Conservation (phyloP, 2,888 invertebrate species). For the Chrysina gloriosa region DNA sequence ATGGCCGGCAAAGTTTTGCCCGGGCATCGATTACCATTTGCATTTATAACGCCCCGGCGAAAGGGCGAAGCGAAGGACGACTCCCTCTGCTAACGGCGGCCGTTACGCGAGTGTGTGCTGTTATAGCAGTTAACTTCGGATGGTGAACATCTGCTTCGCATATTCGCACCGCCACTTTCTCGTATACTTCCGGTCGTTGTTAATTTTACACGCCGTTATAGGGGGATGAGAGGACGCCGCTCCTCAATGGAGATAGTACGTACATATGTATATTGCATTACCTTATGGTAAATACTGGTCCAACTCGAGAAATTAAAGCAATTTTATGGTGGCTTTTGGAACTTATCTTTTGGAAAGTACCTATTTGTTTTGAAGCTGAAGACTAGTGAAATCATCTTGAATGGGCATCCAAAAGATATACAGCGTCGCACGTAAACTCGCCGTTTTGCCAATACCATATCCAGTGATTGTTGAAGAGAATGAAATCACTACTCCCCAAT, state of each 20-base stretch:
- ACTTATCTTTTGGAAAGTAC: not conserved
- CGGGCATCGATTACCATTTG: constrained; percentile 32
- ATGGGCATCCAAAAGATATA: too few relatives aligned
- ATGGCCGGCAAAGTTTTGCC: constrained; percentile 29
- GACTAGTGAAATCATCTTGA: not conserved
- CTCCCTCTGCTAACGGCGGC: not conserved
- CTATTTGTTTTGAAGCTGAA: not conserved
- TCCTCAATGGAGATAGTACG: too few relatives aligned
- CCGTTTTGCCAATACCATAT: too few relatives aligned
- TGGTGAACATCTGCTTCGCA: constrained; percentile 27
- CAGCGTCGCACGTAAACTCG: too few relatives aligned
- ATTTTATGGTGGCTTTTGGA: not conserved
- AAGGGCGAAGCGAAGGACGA: not conserved
- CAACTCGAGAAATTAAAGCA: not conserved
- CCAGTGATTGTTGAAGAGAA: too few relatives aligned
- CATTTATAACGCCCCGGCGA: constrained; percentile 19
- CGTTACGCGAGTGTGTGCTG: not conserved
- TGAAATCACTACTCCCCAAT: too few relatives aligned
- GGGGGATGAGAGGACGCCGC: too few relatives aligned
- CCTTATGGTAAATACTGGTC: not conserved
- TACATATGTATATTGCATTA: not conserved
- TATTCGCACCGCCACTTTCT: constrained; percentile 12
- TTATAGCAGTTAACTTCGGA: constrained; percentile 20
- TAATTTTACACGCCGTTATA: constrained; percentile 26
- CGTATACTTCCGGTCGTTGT: constrained; percentile 8